A percentile compares a stretch with the other conserved stretches of the same genome.
These are phyloP conservation scores for Heteromurus nitidus DNA, from an alignment of 2,888 invertebrate species.

Conservation along the genomic window DNA sequence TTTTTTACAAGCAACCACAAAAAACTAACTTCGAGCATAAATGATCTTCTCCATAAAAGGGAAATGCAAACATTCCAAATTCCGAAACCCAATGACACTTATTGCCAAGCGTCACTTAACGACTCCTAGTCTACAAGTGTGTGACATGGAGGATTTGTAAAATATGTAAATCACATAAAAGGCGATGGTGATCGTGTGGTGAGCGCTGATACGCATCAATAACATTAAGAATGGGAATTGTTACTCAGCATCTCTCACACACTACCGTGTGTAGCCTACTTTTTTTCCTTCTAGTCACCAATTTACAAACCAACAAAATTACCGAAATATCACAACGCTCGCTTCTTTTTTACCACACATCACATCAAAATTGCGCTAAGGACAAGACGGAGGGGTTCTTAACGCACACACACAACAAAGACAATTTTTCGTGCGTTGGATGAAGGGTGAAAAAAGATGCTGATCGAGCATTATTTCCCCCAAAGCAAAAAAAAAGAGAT, in stretches of 20 bases:
- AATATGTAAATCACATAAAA: slow-evolving; percentile 9
- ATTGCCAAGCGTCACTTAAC: neutral
- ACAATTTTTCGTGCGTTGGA: neutral
- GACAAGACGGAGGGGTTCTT: neutral
- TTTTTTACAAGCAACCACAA: neutral
- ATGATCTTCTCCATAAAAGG: slow-evolving; percentile 38
- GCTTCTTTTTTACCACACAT: neutral
- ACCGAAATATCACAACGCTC: no score
- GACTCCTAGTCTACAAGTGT: neutral
- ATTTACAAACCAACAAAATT: neutral
- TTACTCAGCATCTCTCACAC: neutral
- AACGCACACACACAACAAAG: neutral
- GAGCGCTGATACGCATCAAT: slow-evolving; percentile 7
- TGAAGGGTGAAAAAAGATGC: neutral
- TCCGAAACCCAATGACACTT: slow-evolving; percentile 1
- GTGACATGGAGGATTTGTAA: neutral
- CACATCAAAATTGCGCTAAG: neutral
- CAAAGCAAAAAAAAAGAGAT: neutral
- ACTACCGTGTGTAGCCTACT: neutral
- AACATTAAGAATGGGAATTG: slow-evolving; percentile 2
- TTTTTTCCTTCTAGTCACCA: neutral
- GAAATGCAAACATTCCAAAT: slow-evolving; percentile 21
- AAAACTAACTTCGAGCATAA: neutral
- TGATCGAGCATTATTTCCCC: neutral
- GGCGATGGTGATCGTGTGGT: no score